Conservation (phyloP, 2,888 invertebrate species). For the Chaitophorus viminalis region DNA sequence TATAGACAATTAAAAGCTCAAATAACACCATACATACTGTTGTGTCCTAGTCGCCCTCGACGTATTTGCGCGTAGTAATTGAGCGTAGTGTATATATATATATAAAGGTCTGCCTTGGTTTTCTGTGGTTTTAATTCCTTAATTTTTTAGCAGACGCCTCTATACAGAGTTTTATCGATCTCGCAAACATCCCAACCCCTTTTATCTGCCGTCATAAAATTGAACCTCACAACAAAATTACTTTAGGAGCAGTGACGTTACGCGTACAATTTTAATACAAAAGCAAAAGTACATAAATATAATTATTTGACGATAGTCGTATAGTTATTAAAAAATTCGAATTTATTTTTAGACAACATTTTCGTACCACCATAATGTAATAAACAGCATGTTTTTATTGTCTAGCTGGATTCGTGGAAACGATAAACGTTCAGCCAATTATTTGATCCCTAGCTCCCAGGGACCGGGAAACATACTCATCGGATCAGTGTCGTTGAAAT, state of each 20-base stretch:
- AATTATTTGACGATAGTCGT: too few relatives aligned
- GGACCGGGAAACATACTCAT: too few relatives aligned
- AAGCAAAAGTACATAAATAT: too few relatives aligned
- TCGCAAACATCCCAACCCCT: background rate
- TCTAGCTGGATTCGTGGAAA: too few relatives aligned
- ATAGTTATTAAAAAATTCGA: too few relatives aligned
- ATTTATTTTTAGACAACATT: too few relatives aligned
- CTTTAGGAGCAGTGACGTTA: background rate
- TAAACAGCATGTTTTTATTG: too few relatives aligned
- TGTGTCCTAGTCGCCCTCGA: background rate
- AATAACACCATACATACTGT: constrained; percentile 30
- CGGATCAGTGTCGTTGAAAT: too few relatives aligned
- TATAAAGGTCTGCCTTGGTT: background rate
- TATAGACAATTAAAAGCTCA: constrained; percentile 59
- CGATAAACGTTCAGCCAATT: too few relatives aligned
- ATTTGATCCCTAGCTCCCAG: too few relatives aligned
- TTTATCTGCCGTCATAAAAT: background rate
- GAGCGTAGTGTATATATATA: constrained; percentile 31
- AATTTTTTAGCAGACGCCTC: background rate
- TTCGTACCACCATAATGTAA: too few relatives aligned
- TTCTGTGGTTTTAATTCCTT: constrained; percentile 44
- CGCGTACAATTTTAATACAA: background rate
- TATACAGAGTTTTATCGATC: constrained; percentile 5
- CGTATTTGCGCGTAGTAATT: constrained; percentile 38
- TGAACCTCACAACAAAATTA: background rate